Conservation (phyloP, 1,140 invertebrate species). For the Campoletis sonorensis region DNA sequence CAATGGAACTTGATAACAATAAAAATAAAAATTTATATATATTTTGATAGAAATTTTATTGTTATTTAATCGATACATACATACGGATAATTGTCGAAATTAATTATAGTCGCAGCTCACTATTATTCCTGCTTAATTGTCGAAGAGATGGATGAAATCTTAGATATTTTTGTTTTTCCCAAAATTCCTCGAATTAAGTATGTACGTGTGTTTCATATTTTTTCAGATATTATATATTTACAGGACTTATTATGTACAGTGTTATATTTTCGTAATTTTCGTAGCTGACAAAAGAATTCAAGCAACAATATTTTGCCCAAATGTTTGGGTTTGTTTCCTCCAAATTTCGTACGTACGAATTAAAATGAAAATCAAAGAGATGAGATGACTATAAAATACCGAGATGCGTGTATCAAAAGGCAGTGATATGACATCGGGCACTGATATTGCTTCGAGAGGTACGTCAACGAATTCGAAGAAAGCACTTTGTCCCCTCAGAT, state of each 20-base stretch:
- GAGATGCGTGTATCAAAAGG: conserved; percentile 26
- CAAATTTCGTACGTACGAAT: not conserved
- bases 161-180: too few species aligned
- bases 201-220: conserved; percentile 18
- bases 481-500: not conserved
- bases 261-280: conserved; percentile 27
- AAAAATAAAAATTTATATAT: conserved; percentile 14
- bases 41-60: conserved; percentile 48
- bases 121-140: too few species aligned
- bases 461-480: not conserved
- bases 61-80: conserved; percentile 36
- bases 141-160: too few species aligned
- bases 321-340: not conserved
- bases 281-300: not conserved
- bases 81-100: conserved; percentile 30
- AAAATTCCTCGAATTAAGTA: not conserved
- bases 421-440: conserved; percentile 48
- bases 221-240: conserved; percentile 25
- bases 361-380: too few species aligned
- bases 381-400: too few species aligned
- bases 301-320: not conserved
- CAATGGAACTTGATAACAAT: not conserved
- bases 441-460: conserved; percentile 41
- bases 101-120: conserved; percentile 1
- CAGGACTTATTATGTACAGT: conserved; percentile 43